A percentile compares a stretch with the other conserved stretches of the same genome.
These are phyloP conservation scores for Apostichopus leukothele DNA, from an alignment of 53 echinoderm and acorn worm species.

Conservation along the genomic window DNA sequence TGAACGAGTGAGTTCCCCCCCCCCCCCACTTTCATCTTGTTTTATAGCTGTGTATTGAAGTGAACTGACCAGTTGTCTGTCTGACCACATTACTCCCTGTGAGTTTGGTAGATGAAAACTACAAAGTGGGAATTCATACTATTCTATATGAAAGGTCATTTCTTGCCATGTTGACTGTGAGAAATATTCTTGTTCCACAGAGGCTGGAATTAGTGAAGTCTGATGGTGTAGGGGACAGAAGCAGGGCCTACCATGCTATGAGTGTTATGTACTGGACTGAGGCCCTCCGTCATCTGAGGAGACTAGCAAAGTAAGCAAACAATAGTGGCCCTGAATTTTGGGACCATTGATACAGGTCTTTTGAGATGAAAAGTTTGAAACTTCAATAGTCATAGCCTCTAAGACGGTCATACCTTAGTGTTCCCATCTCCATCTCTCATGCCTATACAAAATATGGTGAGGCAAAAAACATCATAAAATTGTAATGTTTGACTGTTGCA, in stretches of 20 bases:
- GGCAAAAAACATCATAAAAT: no score
- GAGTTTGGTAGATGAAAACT: no score
- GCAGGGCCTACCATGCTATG: conserved; percentile 65
- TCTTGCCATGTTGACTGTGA: not conserved
- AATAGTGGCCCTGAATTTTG: not conserved
- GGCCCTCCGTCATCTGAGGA: conserved; percentile 74
- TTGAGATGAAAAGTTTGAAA: not conserved
- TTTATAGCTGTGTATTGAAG: no score
- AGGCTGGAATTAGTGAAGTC: not conserved
- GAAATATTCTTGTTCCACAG: not conserved
- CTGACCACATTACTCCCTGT: no score
- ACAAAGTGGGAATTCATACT: not conserved
- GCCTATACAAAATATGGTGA: no score
- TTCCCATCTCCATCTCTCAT: no score
- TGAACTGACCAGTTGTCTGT: no score
- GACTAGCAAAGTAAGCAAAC: conserved; percentile 64
- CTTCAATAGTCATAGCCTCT: no score
- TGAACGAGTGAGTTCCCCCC: conserved; percentile 67
- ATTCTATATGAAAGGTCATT: not conserved
- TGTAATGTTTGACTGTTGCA: no score
- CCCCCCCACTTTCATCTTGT: no score
- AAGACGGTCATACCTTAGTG: no score
- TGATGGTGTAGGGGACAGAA: conserved; percentile 43
- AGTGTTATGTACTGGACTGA: conserved; percentile 92
- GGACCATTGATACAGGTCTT: not conserved